These are phyloP conservation scores for Squalus acanthias DNA, from an alignment of 2,797 vertebrate species.

Conservation along the genomic window DNA sequence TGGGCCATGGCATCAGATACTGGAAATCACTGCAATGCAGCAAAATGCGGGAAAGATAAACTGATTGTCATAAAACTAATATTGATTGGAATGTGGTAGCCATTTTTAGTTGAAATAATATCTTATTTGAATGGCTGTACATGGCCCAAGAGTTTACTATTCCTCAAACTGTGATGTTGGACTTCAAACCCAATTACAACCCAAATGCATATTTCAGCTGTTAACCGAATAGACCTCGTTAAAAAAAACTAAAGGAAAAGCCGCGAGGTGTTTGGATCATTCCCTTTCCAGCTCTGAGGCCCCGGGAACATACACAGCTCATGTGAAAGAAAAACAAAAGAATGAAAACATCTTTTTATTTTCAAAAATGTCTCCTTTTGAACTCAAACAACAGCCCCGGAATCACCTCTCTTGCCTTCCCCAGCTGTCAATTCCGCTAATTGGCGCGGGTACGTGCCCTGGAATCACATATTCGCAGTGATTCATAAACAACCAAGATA, in stretches of 20 bases:
- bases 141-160: not conserved
- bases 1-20: not conserved
- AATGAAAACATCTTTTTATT: not conserved
- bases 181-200: not conserved
- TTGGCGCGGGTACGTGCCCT: not conserved
- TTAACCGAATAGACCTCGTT: not conserved
- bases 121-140: not conserved
- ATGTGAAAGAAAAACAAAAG: not conserved
- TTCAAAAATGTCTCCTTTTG: not conserved
- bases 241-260: too few species aligned
- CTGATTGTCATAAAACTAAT: not conserved
- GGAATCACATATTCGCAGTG: not conserved
- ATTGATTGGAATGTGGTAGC: not conserved
- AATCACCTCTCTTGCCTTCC: not conserved
- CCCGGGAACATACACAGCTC: not conserved
- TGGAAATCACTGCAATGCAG: conserved; percentile 21
- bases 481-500: not conserved
- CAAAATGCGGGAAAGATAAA: not conserved
- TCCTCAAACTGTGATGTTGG: too few species aligned
- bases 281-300: not conserved
- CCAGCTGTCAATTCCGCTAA: not conserved
- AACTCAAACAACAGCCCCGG: not conserved
- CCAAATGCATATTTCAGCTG: not conserved
- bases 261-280: not conserved
- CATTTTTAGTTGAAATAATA: not conserved